Evolutionary conservation across 1,140 invertebrate species (phyloP).

Genomic region (Orius laevigatus): DNA sequence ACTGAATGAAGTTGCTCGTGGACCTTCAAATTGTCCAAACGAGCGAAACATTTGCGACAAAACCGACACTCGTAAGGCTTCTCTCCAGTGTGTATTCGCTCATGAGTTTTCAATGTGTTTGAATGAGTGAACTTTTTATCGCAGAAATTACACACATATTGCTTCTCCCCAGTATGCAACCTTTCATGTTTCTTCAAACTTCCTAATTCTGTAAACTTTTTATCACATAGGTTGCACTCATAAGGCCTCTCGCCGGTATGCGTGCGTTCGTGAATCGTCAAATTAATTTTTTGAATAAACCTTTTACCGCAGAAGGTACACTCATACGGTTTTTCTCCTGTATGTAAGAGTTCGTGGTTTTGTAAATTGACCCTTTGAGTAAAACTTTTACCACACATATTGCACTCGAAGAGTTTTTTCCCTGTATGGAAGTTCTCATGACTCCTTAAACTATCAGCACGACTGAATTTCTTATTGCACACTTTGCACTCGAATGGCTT

Average conservation of each 20-base stretch:
- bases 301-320: too few relatives aligned
- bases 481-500: conserved; percentile 2
- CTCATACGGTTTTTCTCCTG: too few relatives aligned
- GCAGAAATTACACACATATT: conserved; percentile 29
- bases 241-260: too few relatives aligned
- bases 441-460: neutral
- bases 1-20: neutral
- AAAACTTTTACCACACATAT: conserved; percentile 4
- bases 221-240: too few relatives aligned
- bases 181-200: conserved; percentile 22
- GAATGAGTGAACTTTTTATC: conserved; percentile 28
- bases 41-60: neutral
- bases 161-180: conserved; percentile 25
- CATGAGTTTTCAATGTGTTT: conserved; percentile 29
- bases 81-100: conserved; percentile 27
- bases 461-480: conserved; percentile 3
- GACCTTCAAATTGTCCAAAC: neutral
- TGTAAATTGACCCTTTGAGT: neutral
- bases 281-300: too few relatives aligned
- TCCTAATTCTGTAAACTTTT: conserved; percentile 11
- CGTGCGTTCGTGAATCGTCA: too few relatives aligned
- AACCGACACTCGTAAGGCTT: conserved; percentile 1
- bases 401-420: conserved; percentile 4
- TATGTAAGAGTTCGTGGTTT: conserved; percentile 7
- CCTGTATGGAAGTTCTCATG: conserved; percentile 9